These are phyloP conservation scores for Bradypodion pumilum DNA, from an alignment of 2,797 vertebrate genomes.

Conservation along the genomic window DNA sequence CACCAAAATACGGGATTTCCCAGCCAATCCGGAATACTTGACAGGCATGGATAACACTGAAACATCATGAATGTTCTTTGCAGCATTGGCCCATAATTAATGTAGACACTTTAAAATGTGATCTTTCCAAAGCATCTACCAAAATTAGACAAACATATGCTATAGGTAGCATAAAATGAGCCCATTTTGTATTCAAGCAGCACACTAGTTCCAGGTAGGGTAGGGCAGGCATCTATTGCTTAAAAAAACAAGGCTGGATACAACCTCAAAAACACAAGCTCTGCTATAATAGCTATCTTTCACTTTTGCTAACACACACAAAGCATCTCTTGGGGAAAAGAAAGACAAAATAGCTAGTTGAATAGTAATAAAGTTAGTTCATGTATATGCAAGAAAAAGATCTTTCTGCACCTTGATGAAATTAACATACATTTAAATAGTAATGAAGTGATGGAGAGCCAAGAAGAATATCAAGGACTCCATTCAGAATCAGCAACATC, in stretches of 20 bases:
- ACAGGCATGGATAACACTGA: not conserved
- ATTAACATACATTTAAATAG: conserved; percentile 82
- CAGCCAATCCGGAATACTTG: too few relatives aligned
- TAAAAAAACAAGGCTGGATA: conserved; percentile 1
- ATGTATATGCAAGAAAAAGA: conserved; percentile 79
- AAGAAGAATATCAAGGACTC: conserved; percentile 66
- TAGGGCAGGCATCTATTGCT: not conserved
- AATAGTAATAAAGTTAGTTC: conserved; percentile 75
- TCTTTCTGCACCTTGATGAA: conserved; percentile 79
- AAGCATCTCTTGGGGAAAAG: conserved; percentile 59
- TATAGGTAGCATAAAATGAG: not conserved
- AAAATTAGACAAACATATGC: not conserved
- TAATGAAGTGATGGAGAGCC: conserved; percentile 68
- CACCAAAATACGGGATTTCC: too few relatives aligned
- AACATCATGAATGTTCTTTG: not conserved
- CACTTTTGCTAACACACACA: conserved; percentile 61
- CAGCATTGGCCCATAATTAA: not conserved
- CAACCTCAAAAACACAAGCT: not conserved
- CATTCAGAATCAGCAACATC: conserved; percentile 49
- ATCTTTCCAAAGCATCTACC: not conserved
- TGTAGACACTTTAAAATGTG: not conserved
- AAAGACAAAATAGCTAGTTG: conserved; percentile 41
- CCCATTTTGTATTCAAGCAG: not conserved
- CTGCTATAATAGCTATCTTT: conserved; percentile 16
- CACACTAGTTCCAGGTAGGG: not conserved